A percentile compares a stretch with the other conserved stretches of the same genome.
These are phyloP conservation scores for Champsocephalus esox DNA, from an alignment of 2,797 vertebrate species.

Conservation along the genomic window DNA sequence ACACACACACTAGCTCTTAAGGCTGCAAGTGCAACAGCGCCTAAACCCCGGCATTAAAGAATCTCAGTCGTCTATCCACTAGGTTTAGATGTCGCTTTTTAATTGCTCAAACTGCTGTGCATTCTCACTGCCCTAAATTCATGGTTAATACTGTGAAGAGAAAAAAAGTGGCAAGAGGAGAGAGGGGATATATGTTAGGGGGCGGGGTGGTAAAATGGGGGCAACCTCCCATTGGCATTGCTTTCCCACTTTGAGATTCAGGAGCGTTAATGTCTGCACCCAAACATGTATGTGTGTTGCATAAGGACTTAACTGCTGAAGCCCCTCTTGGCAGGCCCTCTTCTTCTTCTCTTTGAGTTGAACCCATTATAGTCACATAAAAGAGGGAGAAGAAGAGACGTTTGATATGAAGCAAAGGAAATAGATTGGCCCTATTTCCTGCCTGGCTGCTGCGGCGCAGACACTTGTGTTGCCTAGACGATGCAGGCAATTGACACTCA, in stretches of 20 bases:
- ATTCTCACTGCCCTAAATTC: conserved; percentile 74
- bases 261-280: conserved; percentile 33
- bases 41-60: conserved; percentile 58
- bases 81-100: conserved; percentile 70
- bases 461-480: conserved; percentile 81
- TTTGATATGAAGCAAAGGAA: conserved; percentile 84
- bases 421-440: conserved; percentile 87
- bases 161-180: conserved; percentile 21
- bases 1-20: conserved; percentile 25
- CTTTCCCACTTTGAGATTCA: conserved; percentile 59
- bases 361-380: conserved; percentile 77
- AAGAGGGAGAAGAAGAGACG: conserved; percentile 65
- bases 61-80: conserved; percentile 44
- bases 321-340: conserved; percentile 68
- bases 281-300: conserved; percentile 61
- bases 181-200: conserved; percentile 29
- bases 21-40: conserved; percentile 31
- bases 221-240: conserved; percentile 47
- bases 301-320: conserved; percentile 59
- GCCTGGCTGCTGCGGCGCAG: conserved; percentile 73
- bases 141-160: conserved; percentile 39
- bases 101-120: conserved; percentile 68
- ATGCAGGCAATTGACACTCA: conserved; percentile 86
- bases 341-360: conserved; percentile 66
- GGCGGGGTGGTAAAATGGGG: conserved; percentile 49